Base-by-base conservation (phyloP, 1,140 invertebrate genomes). In the Anoplophora glabripennis region DNA sequence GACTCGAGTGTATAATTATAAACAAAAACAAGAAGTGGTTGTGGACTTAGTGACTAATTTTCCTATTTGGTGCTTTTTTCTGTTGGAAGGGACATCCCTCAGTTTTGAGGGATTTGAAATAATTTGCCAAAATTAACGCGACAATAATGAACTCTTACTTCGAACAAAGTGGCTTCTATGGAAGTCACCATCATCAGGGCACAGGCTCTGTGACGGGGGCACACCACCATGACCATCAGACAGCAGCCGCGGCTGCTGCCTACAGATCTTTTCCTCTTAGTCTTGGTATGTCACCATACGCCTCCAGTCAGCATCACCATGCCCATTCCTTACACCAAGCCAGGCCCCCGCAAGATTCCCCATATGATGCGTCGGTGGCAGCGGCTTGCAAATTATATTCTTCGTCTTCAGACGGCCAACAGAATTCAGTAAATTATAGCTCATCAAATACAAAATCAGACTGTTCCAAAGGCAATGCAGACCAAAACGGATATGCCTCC, bases 91-190 rank as follows among this genome's bases (percentile, higher is more conserved):
- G 47, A 53, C 53, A 65, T 68, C 66, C 66, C 66, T 68, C 66
- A n/a, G n/a, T 47, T 33, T 33, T 40, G 65, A 60, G 67, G 67
- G 65, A 66, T 64, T 45, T 56, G 33, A 52, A 47, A 58, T 60
- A 66, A 64, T 49, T 44, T 51, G 64, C 52, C 69, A 74, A 70
- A 71, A 74, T 73, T 72, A 73, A 71, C 66, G 67, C 71, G 37
- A 66, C 68, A 64, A 84, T 79, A 80, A 95, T 94, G 93, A 94
- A 94, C 86, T 93, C 92, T 72, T 95, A 94, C 79, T 96, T 94
- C 77, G 92, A 94, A 79, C 92, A 94, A 81, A 87, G 88, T 77
- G 91, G 92, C 77, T 94, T 94, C 82, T 94, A 94, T 80, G 91
- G 91, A 57, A 85, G 89, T 67, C 92, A 92, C 77, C 89, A 90